Base-by-base conservation (phyloP, 1,140 invertebrate species). In the Habropoda laboriosa region DNA sequence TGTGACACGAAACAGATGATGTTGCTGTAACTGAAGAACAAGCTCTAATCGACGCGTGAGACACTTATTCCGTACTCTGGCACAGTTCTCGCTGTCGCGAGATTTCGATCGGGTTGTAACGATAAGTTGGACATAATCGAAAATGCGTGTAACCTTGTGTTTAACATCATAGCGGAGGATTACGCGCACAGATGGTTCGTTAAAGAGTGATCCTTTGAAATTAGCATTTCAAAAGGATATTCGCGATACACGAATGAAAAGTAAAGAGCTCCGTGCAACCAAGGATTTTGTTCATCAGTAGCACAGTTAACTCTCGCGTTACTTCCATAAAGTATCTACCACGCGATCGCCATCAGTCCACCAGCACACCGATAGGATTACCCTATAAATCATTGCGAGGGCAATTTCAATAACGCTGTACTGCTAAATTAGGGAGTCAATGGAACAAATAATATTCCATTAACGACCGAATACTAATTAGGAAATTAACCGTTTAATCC, bases 391-490 rank as follows among this genome's bases (percentile, higher is more conserved):
- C 53, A 12, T 51, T 16, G 2, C 18, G 2, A 18, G 30, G 35
- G n/a, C 47, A 21, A 7, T 27, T 51, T 40, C 24, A 64, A 64
- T 53, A 64, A 32, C 35, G 24, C 45, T n/a, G 40, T 8, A 51
- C 21, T 18, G 18, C 27, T 53, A 27, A 51, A 61, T 64, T 24
- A 30, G 24, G 24, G 4, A 30, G 12, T 7, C 4, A 21, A 2
- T 12, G 7, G n/a, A 12, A n/a, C 51, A 47, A 66, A 47, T 55
- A 40, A 75, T 75, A 55, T 66, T 42, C 61, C 73, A 66, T 75
- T 55, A 55, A 35, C 61, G n/a, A 38, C 3, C 16, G 61, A 55
- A 45, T 67, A 55, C 49, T 42, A 66, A 67, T 67, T 40, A 42
- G 61, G 21, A 67, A 53, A 66, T 67, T 66, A 42, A 32, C 49